Conservation (phyloP, 2,113 vertebrate genomes). For the Melanotaenia duboulayi region DNA sequence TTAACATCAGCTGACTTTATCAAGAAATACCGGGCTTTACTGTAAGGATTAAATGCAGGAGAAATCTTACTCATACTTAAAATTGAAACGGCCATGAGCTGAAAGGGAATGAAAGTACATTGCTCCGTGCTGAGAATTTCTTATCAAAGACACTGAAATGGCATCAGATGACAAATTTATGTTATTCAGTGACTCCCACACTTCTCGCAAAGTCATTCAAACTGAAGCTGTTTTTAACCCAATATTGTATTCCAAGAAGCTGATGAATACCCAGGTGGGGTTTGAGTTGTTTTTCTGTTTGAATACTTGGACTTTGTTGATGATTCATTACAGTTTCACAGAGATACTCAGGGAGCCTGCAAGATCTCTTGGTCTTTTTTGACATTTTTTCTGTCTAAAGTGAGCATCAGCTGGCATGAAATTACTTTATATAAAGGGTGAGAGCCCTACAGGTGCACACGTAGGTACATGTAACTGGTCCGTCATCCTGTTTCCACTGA, state of each 20-base stretch:
- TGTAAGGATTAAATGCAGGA: constrained; percentile 11
- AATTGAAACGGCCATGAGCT: neutral
- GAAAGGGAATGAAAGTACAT: neutral
- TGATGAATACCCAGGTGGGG: constrained; percentile 4
- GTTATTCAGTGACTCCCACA: constrained; percentile 51
- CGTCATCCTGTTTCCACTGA: constrained; percentile 70
- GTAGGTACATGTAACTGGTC: neutral
- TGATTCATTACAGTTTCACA: constrained; percentile 51
- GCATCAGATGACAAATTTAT: constrained; percentile 8
- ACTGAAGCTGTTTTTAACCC: constrained; percentile 14
- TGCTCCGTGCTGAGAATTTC: neutral
- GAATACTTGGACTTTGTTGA: constrained; percentile 12
- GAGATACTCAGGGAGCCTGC: neutral
- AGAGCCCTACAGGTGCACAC: constrained; percentile 15
- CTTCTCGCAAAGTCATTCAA: constrained; percentile 43
- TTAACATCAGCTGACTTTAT: constrained; percentile 32
- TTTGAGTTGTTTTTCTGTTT: constrained; percentile 35
- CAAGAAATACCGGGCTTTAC: constrained; percentile 37
- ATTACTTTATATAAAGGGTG: neutral
- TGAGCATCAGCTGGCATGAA: neutral
- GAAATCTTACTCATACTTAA: neutral
- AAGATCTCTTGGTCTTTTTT: constrained; percentile 1
- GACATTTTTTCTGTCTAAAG: neutral
- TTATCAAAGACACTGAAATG: constrained; percentile 8
- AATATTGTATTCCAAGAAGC: constrained; percentile 36